Conservation (phyloP, 2,113 vertebrate genomes). For the Lamprotornis superbus region DNA sequence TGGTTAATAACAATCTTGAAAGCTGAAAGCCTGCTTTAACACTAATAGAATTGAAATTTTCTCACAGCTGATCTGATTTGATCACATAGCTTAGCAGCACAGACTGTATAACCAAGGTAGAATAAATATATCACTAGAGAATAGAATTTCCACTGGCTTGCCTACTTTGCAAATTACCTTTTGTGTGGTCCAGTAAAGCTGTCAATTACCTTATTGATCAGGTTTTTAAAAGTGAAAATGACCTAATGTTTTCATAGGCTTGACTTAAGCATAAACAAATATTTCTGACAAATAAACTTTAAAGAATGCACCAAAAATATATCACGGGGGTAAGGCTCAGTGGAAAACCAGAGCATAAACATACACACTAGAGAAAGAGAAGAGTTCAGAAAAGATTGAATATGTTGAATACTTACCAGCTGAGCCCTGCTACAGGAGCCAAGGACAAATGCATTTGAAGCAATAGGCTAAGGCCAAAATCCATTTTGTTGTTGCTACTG, state of each 20-base stretch:
- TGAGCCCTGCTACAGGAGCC: not conserved
- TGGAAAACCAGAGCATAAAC: not conserved
- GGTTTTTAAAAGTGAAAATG: not conserved
- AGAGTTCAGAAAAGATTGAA: not conserved
- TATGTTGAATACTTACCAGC: not conserved
- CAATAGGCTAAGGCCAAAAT: not conserved
- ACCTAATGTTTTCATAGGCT: not conserved
- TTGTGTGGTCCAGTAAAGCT: not conserved
- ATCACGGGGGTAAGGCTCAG: not conserved
- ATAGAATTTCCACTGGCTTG: not conserved
- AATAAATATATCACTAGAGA: not conserved
- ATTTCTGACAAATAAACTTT: not conserved
- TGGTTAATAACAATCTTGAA: not conserved
- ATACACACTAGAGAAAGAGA: not conserved
- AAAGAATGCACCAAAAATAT: not conserved
- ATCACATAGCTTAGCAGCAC: accelerated
- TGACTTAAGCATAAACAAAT: not conserved
- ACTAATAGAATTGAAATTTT: not conserved
- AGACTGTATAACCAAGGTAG: not conserved
- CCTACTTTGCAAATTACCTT: not conserved
- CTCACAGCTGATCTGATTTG: not conserved
- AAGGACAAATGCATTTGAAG: not conserved
- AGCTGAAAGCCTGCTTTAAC: not conserved
- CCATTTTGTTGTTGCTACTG: not conserved
- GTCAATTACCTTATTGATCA: not conserved